These are phyloP conservation scores for Allacma fusca DNA, from an alignment of 2,888 invertebrate genomes.

Conservation along the genomic window DNA sequence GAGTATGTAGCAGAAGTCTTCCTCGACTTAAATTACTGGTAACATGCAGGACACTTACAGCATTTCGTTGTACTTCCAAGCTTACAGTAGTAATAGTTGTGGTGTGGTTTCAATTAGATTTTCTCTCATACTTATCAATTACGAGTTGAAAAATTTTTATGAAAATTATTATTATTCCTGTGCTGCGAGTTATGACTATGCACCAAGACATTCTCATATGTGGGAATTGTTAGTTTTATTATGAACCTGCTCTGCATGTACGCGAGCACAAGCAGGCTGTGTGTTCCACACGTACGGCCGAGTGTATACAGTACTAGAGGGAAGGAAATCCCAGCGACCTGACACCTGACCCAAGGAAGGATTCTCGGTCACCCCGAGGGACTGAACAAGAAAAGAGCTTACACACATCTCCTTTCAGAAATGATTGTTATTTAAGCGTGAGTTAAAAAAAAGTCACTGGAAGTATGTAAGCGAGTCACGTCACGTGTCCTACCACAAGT, in stretches of 20 bases:
- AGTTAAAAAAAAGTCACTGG: constrained; percentile 35
- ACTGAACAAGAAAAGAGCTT: constrained; percentile 9
- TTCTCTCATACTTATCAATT: too few species aligned
- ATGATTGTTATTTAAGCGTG: background rate
- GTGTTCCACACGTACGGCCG: background rate
- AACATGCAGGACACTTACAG: too few species aligned
- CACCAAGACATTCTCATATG: background rate
- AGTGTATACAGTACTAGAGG: background rate
- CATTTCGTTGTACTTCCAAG: too few species aligned
- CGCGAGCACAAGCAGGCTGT: too few species aligned
- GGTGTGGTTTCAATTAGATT: too few species aligned
- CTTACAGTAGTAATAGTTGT: too few species aligned
- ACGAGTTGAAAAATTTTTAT: too few species aligned
- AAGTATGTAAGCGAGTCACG: constrained; percentile 33
- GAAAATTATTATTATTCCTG: background rate
- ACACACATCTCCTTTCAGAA: background rate
- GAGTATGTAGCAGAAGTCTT: too few species aligned
- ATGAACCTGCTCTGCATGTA: background rate
- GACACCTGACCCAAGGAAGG: constrained; percentile 40
- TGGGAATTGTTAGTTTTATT: constrained; percentile 21
- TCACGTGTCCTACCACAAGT: constrained; percentile 45
- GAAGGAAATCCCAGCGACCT: constrained; percentile 22
- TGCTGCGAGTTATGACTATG: background rate
- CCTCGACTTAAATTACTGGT: too few species aligned
- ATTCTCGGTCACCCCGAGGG: constrained; percentile 41